Base-by-base conservation (phyloP, 2,888 invertebrate species). In the Agelastica alni region DNA sequence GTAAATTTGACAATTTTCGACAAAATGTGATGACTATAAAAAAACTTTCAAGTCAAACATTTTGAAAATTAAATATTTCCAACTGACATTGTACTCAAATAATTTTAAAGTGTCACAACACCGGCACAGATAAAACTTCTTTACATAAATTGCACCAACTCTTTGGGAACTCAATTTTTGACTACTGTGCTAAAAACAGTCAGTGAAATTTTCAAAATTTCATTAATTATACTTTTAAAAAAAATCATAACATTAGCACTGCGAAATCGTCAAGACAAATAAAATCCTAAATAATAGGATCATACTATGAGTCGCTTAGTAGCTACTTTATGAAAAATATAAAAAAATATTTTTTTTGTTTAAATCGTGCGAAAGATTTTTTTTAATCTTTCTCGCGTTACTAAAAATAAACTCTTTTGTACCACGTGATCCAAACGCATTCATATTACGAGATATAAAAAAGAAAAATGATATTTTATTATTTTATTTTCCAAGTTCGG, bases 261-360 rank as follows among this genome's bases (percentile, higher is more conserved):
- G 59, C 55, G 30, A 48, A 39, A 10, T 44, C 46, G 22, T 57
- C 55, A 44, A 51, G 13, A 44, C 53, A 53, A 41, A 56, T 46
- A 51, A 53, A 52, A 59, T 52, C 55, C 59, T 55, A 58, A 62
- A 55, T 17, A 61, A 59, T 46, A 59, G 59, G 59, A 58, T 44
- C n/a, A 51, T 52, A 44, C 42, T 51, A 18, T 4, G 10, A 44
- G 14, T 46, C 46, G 26, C 54, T 46, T 51, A 51, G 31, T 41
- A 32, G 20, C 45, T 46, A 59, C 55, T 64, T 63, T 66, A 68
- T 66, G 61, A 64, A 66, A n/a, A 66, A 68, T 66, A 68, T 66
- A 68, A 66, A 58, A 59, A 60, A 60, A 60, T 58, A 60, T 58
- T 55, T 59, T 53, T 52, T 53, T 56, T 28, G 12, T 32, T 46